These are phyloP conservation scores for Lithophane ornitopus DNA, from an alignment of 2,888 invertebrate genomes.

Conservation along the genomic window DNA sequence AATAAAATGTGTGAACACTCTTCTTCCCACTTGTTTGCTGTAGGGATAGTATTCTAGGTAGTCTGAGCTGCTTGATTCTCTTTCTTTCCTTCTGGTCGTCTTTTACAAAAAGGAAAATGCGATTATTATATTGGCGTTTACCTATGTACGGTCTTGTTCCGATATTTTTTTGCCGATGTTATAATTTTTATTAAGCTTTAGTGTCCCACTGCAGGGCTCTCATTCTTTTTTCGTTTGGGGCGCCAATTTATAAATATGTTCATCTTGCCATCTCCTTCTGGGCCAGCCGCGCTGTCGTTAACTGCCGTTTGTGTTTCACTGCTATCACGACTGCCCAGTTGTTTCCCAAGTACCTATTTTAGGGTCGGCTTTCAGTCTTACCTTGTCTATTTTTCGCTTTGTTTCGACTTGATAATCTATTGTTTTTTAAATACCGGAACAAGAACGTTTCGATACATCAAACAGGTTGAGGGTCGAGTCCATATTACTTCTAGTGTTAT, in stretches of 20 bases:
- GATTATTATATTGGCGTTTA: not conserved
- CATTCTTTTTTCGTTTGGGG: not conserved
- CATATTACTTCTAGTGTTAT: not conserved
- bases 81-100: not conserved
- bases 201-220: not conserved
- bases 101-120: not conserved
- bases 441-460: not conserved
- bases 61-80: slow-evolving; percentile 9
- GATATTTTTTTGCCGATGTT: not conserved
- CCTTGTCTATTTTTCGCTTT: not conserved
- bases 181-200: not conserved
- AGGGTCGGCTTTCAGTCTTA: not conserved
- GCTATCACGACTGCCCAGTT: not conserved
- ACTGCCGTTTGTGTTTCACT: not conserved
- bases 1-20: not conserved
- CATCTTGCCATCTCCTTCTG: not conserved
- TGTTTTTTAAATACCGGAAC: not conserved
- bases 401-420: not conserved
- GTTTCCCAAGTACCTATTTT: not conserved
- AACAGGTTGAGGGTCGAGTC: not conserved
- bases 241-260: not conserved
- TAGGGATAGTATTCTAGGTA: slow-evolving; percentile 13
- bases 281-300: no score
- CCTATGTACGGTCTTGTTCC: not conserved
- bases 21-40: slow-evolving; percentile 11